Evolutionary conservation across 1,140 invertebrate species (phyloP).

Genomic region (Danaus plexippus): DNA sequence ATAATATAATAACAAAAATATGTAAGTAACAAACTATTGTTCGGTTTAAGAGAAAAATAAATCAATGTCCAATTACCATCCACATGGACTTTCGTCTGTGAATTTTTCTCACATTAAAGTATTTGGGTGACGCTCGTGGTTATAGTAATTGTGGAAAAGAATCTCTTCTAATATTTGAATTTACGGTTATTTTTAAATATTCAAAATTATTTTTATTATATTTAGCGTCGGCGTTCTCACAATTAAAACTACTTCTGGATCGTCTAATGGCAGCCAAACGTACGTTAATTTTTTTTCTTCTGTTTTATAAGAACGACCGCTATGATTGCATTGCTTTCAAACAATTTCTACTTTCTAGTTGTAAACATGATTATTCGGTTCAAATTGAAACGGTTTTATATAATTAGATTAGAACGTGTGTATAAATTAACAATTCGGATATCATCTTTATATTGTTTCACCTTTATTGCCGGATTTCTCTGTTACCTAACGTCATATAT

Average conservation of each 20-base stretch:
- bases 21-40: slow-evolving; percentile 11
- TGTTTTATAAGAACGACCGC: slow-evolving; percentile 31
- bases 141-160: slow-evolving; percentile 44
- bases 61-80: slow-evolving; percentile 36
- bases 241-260: slow-evolving; percentile 32
- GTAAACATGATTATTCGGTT: slow-evolving; percentile 49
- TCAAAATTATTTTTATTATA: slow-evolving; percentile 43
- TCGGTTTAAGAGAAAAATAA: slow-evolving; percentile 24
- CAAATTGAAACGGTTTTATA: slow-evolving; percentile 32
- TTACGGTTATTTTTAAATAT: slow-evolving; percentile 50
- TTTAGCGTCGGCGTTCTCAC: slow-evolving; percentile 47
- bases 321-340: slow-evolving; percentile 32
- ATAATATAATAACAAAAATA: too few species aligned
- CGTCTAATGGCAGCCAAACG: slow-evolving; percentile 31
- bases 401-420: slow-evolving; percentile 30
- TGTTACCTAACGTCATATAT: not conserved
- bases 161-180: slow-evolving; percentile 39
- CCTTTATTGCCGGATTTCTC: slow-evolving; percentile 14
- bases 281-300: slow-evolving; percentile 31
- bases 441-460: slow-evolving; percentile 12
- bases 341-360: slow-evolving; percentile 52
- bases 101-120: slow-evolving; percentile 49
- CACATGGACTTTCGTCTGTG: slow-evolving; percentile 30
- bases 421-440: slow-evolving; percentile 11
- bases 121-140: slow-evolving; percentile 27